Evolutionary conservation across 2,113 vertebrate genomes (phyloP).

Genomic region (Pantherophis guttatus): DNA sequence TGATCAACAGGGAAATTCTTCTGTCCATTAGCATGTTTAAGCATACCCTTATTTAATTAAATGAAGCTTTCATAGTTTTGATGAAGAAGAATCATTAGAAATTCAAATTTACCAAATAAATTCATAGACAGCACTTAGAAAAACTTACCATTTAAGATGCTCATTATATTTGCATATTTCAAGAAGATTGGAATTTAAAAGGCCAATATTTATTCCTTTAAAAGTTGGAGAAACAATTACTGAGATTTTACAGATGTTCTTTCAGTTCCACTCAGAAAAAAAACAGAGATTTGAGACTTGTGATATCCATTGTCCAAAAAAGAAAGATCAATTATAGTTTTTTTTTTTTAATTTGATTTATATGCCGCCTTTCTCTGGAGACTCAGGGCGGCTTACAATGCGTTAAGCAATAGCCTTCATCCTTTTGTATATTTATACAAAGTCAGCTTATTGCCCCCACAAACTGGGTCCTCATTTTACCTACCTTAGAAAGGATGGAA

Average conservation of each 20-base stretch:
- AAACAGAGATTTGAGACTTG: not conserved
- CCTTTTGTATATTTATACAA: too few species aligned
- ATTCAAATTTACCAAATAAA: not conserved
- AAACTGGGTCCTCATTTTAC: too few species aligned
- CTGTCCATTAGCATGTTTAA: not conserved
- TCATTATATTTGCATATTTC: not conserved
- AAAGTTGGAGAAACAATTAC: not conserved
- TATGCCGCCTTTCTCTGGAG: too few species aligned
- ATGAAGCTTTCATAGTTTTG: not conserved
- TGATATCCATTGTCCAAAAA: not conserved
- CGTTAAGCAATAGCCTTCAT: too few species aligned
- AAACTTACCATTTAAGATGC: not conserved
- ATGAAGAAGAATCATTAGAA: not conserved
- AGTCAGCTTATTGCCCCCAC: too few species aligned
- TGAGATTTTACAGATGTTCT: not conserved
- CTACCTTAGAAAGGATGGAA: too few species aligned
- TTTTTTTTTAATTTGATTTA: too few species aligned
- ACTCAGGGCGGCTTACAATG: too few species aligned
- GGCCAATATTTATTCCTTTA: not conserved
- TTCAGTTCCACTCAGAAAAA: not conserved
- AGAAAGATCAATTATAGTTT: not conserved
- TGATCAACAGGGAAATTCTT: not conserved
- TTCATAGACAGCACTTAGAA: not conserved
- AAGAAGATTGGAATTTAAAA: not conserved
- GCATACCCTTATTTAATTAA: not conserved